Evolutionary conservation across 2,888 invertebrate genomes (phyloP).

Genomic region (Noctua comes): DNA sequence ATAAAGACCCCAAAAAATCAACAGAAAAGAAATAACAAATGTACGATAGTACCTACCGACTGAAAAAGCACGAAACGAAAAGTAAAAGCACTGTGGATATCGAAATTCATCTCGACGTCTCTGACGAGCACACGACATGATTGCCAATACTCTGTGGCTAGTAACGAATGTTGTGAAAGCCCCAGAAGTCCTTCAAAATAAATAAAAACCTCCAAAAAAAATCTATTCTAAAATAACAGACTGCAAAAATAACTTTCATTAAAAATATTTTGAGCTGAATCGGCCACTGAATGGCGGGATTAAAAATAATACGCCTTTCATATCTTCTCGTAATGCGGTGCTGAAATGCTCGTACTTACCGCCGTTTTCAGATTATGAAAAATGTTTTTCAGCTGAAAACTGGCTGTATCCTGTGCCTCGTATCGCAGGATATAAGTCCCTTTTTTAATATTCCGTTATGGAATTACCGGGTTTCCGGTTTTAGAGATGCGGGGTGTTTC

Average conservation of each 20-base stretch:
- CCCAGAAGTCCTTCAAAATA: conserved; percentile 7
- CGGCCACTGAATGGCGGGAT: conserved; percentile 68
- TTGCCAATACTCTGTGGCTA: background rate
- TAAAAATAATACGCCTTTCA: conserved; percentile 74
- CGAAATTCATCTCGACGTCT: background rate
- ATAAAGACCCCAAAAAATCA: background rate
- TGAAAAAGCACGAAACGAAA: background rate
- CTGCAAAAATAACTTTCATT: conserved; percentile 65
- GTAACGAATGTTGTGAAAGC: background rate
- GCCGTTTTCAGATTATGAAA: conserved; percentile 75
- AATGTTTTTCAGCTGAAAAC: conserved; percentile 70
- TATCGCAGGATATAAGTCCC: conserved; percentile 47
- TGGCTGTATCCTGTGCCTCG: conserved; percentile 52
- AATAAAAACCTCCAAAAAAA: conserved; percentile 28
- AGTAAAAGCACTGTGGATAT: background rate
- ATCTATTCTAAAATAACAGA: conserved; percentile 36
- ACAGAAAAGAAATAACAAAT: background rate
- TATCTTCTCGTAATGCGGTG: conserved; percentile 67
- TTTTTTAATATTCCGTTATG: conserved; percentile 56
- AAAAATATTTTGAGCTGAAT: conserved; percentile 64
- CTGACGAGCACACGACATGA: background rate
- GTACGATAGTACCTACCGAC: background rate
- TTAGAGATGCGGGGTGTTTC: conserved; percentile 23
- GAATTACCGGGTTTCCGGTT: conserved; percentile 54
- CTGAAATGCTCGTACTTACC: conserved; percentile 68